Base-by-base conservation (phyloP, 2,888 invertebrate species). In the Adelognathus sp. region DNA sequence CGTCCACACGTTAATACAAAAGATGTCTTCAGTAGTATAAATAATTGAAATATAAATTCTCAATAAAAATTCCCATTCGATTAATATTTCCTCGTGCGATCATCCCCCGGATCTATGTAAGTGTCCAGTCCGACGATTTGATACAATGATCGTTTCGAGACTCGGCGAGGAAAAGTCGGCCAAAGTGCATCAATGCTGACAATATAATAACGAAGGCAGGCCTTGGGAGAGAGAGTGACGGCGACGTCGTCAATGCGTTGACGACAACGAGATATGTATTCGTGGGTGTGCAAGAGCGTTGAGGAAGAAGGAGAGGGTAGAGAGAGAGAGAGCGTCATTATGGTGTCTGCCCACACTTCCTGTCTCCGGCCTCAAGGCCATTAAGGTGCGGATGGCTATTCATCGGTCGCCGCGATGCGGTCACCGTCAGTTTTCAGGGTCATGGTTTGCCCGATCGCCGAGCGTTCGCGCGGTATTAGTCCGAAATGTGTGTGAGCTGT, bases 321-420 rank as follows among this genome's bases (percentile, higher is more conserved):
- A n/a, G n/a, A n/a, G n/a, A n/a, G n/a, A n/a, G n/a, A 64, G 58
- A 64, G 31, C 41, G 39, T 79, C 54, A 71, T 79, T 75, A 75
- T 33, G 41, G 64, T 36, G 75, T 79, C 79, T 75, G 71, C 61
- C 66, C 61, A 74, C 71, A 71, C 61, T 79, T 79, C 79, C 79
- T 66, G 79, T 79, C 71, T 63, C 64, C 56, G 27, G 31, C 41
- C 71, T 79, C 74, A 75, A 79, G 79, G 75, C 54, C 75, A 67
- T 75, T 75, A 67, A 79, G 54, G 66, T 46, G 60, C 70, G 70
- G 67, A 61, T 33, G 52, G 39, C 54, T 36, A 56, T 61, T 79
- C 54, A 54, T 54, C 72, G 71, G 61, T 54, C 46, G n/a, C n/a
- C n/a, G n/a, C n/a, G n/a, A n/a, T 60, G 66, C 52, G 39, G 16